Evolutionary conservation across 2,113 vertebrate genomes (phyloP), one percentile per base, ranked within the genome.

Genomic region (Polyodon spathula): DNA sequence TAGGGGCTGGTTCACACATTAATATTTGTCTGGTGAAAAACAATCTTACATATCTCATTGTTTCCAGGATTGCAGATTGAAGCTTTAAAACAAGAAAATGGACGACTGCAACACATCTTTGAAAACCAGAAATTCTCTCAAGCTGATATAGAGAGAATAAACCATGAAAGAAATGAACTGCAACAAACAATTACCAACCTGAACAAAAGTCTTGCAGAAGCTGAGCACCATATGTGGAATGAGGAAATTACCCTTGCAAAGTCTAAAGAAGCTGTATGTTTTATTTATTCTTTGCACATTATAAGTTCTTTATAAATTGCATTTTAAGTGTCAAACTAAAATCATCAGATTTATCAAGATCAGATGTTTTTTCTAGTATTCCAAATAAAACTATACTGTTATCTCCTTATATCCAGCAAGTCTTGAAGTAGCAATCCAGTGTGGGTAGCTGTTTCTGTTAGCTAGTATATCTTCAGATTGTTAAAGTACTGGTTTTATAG

Each of bases 41-140:
- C n/a, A 12, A 50, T 50, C n/a, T 50, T 50, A 50, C 11, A 14
- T 48, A 4, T 9, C 16, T 11, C 56, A 8, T 48, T 37, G 37
- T 38, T 54, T 11, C 56, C 71, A 98, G 95, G 78, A 66, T 65
- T 87, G 64, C 90, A 93, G 65, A 66, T 83, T 64, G 90, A 94
- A 66, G 74, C 86, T 63, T 71, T 90, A 50, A 93, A 90, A 71
- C 87, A 89, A 56, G 90, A 97, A 69, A 89, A 84, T 16, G 56
- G 78, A 11, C 80, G 81, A 6, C 89, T 98, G 11, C 89, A 89
- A 60, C 81, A 76, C 61, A 76, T 88, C 62, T 70, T 95, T 64
- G 83, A 92, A 72, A 93, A 93, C 66, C 96, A 98, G 63, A 94
- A 95, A 70, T 94, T 92, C 62, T 94, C 93, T 2, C 87, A 90